Evolutionary conservation across 2,888 invertebrate genomes (phyloP).

Genomic region (Latheticus oryzae): DNA sequence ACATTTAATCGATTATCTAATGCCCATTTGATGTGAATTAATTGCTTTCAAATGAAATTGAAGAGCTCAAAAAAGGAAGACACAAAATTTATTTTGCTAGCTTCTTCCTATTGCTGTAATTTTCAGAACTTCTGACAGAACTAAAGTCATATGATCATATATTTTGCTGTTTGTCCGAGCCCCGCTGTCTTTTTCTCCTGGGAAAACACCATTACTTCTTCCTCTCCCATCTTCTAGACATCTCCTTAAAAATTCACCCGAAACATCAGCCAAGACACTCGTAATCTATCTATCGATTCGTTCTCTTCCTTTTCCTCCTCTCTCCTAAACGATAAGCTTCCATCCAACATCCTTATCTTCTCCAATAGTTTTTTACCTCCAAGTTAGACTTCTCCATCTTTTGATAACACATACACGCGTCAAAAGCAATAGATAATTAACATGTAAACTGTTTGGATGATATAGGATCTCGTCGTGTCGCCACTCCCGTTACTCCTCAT

Average conservation of each 20-base stretch:
- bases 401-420: background rate
- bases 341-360: constrained; percentile 10
- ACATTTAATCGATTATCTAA: no score
- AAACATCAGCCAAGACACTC: background rate
- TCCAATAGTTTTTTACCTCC: constrained; percentile 6
- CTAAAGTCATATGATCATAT: no score
- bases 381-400: background rate
- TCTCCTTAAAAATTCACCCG: constrained; percentile 15
- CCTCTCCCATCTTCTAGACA: no score
- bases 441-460: constrained; percentile 17
- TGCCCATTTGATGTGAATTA: no score
- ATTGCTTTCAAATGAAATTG: no score
- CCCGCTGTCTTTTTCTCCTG: no score
- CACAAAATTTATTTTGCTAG: no score
- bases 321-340: background rate
- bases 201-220: background rate
- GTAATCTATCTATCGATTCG: constrained; percentile 19
- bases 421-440: constrained; percentile 13
- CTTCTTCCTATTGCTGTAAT: no score
- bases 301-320: constrained; percentile 1
- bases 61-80: no score
- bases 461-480: constrained; percentile 59
- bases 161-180: no score
- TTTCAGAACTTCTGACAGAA: no score
- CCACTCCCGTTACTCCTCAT: constrained; percentile 64